Evolutionary conservation across 2,888 invertebrate species (phyloP), one percentile per base, ranked within the genome.

Genomic region (Subacronicta megacephala): DNA sequence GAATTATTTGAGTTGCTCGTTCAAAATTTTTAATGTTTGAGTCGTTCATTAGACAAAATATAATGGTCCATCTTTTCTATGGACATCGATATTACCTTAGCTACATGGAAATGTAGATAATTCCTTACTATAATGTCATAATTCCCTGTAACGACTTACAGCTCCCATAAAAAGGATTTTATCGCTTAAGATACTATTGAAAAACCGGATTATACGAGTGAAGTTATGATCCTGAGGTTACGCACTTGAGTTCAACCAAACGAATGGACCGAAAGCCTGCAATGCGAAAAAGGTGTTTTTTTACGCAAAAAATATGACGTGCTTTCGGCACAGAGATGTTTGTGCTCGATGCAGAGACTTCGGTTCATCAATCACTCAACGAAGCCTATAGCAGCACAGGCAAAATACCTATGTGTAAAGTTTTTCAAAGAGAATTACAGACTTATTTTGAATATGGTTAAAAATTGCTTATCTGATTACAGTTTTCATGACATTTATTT

Each of bases 331-430:
- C 23, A 26, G 26, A 26, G 26, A 26, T 42, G 12, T 62, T 61
- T 64, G 18, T 64, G 41, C 16, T 9, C 23, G 44, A 55, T 13
- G 31, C 41, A 45, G 37, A 9, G n/a, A 15, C 9, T 33, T 65
- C 36, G 38, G 42, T 66, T 65, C 16, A 41, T 65, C 62, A 63
- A 47, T 60, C 62, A 23, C 31, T 50, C 35, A 17, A 33, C 36
- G 7, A 12, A 29, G 7, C 17, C 29, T 29, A 29, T 1, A 9
- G 9, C 23, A 26, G 26, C 3, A 5, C 5, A 31, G n/a, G 31
- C 12, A 3, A 5, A 29, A 29, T 4, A 29, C n/a, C n/a, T 5
- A 31, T 6, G 10, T 26, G 23, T 23, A 23, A 23, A 23, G 20
- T 20, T 6, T 4, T 4, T 20, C 20, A 5, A 20, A 6, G 20